Base-by-base conservation (phyloP, 2,888 invertebrate genomes). In the Cotesia congregata region DNA sequence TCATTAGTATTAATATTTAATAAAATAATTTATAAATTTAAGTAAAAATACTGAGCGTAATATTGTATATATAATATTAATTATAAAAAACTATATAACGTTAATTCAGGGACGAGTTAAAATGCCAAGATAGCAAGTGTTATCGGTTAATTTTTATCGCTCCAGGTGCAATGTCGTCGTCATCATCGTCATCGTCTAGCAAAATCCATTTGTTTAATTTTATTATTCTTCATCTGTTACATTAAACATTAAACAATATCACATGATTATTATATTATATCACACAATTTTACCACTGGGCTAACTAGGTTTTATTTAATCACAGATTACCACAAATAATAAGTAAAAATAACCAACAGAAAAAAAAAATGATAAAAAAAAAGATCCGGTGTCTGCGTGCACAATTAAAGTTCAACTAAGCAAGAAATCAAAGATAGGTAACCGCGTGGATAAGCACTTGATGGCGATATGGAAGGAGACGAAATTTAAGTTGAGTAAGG, bases 71-170 rank as follows among this genome's bases (percentile, higher is more conserved):
- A n/a, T n/a, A n/a, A n/a, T n/a, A n/a, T n/a, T n/a, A n/a, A n/a
- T n/a, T n/a, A n/a, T n/a, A n/a, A n/a, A n/a, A n/a, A n/a, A n/a
- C 68, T 72, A 61, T 72, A 68, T 20, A 59, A 69, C 60, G 74
- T 74, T 67, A 74, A 73, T 73, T 70, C 74, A 74, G 67, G 75
- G 73, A 73, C 70, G 75, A 65, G 67, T 72, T 68, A 64, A 74
- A 70, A 67, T 41, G 40, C 70, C 12, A 64, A 74, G 80, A 80
- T 79, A 79, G 62, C 72, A 61, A n/a, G 60, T 76, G 77, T 80
- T 81, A 81, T 81, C 80, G 74, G 41, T 50, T 62, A 70, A 72
- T 62, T 79, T 77, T 79, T 78, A 80, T 78, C 74, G 76, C 69
- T 73, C 74, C 77, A 77, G 77, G 77, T 77, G 77, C 77, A 77